Evolutionary conservation across 1,140 invertebrate genomes (phyloP), one percentile per base, ranked within the genome.

Genomic region (Heterodera schachtii): DNA sequence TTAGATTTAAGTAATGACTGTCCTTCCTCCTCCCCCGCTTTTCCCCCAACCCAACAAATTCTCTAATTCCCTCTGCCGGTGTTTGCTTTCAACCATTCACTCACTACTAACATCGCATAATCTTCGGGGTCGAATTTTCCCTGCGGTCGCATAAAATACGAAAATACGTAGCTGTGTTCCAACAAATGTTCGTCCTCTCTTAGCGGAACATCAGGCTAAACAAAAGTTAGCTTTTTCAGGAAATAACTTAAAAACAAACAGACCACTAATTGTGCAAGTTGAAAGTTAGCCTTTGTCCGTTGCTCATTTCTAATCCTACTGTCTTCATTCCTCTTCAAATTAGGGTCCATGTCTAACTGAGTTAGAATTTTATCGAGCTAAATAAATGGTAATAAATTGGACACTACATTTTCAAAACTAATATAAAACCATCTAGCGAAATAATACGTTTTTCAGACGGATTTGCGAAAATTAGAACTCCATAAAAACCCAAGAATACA

Each of bases 151-250:
- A 93, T 92, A 85, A 95, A 95, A 90, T 94, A 96, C 94, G 95
- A 96, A 86, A 96, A 92, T 87, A 94, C 94, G 91, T 96, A 96
- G 67, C 93, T 93, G 92, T 94, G 95, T 90, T 96, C 95, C 84
- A 97, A 91, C 90, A 93, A 93, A 90, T 96, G 95, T 89, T 96
- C 94, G 66, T 78, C 76, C 64, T 19, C 57, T 64, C 57, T 64
- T 5, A 64, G 13, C 57, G 57, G 57, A 19, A 64, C 57, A 64
- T 64, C 19, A 5, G 57, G 11, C 57, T 64, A 1, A 64, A 64
- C 19, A 19, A 5, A 64, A 2, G 13, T 16, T n/a, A 19, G 5
- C 57, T 19, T 64, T 64, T 64, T 13, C 0, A 64, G 16, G 16
- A 19, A 64, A 64, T 64, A 19, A 11, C 2, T n/a, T n/a, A 64